Conservation (phyloP, 2,113 vertebrate species). For the Caranx ignobilis region DNA sequence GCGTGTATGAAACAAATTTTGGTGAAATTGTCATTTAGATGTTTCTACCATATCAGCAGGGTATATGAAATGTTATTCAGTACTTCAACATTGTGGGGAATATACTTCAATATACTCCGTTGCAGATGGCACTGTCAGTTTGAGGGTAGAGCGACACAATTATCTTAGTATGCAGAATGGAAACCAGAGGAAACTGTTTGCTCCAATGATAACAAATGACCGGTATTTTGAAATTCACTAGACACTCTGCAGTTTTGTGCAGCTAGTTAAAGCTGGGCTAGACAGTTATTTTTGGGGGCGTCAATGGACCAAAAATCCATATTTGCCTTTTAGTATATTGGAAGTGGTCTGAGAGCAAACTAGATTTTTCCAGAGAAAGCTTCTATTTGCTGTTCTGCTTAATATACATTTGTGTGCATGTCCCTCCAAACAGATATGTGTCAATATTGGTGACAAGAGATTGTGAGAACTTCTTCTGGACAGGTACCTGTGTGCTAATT, state of each 20-base stretch:
- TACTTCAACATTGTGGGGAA: background rate
- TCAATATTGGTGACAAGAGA: too few species aligned
- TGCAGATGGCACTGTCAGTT: background rate
- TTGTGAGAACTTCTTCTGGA: too few species aligned
- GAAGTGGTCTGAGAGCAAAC: too few species aligned
- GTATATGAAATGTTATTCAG: background rate
- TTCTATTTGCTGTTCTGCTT: too few species aligned
- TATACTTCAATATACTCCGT: background rate
- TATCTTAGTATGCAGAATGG: background rate
- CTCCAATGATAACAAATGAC: background rate
- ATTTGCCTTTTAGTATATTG: too few species aligned
- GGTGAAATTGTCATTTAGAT: background rate
- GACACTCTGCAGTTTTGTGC: background rate
- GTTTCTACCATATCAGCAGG: background rate
- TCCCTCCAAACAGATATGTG: too few species aligned
- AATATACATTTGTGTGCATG: too few species aligned
- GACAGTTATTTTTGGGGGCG: too few species aligned
- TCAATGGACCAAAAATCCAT: too few species aligned
- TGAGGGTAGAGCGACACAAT: background rate
- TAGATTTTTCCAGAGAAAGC: too few species aligned
- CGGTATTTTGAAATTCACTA: background rate
- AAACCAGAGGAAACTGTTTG: background rate
- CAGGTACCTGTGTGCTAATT: too few species aligned
- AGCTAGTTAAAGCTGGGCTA: too few species aligned
- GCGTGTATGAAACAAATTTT: background rate